These are phyloP conservation scores for Trematomus loennbergii DNA, from an alignment of 2,113 vertebrate species.

Conservation along the genomic window DNA sequence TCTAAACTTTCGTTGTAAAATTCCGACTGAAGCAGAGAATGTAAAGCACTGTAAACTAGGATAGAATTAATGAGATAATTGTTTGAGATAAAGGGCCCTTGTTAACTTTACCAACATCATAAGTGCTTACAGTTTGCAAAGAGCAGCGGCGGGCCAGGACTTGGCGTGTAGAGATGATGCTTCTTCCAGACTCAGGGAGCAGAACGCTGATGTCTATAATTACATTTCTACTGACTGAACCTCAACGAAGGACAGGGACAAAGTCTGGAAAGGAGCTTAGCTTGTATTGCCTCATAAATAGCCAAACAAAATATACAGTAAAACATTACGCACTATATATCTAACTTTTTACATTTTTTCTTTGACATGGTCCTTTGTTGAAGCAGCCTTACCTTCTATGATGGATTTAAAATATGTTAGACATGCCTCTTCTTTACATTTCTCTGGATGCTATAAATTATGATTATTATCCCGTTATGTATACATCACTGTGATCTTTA, in stretches of 20 bases:
- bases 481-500: not conserved
- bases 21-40: not conserved
- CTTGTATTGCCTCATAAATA: not conserved
- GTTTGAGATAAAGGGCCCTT: not conserved
- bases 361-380: not conserved
- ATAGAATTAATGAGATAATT: not conserved
- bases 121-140: not conserved
- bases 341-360: not conserved
- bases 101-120: not conserved
- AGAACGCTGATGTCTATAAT: conserved; percentile 14
- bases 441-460: not conserved
- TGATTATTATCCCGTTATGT: not conserved
- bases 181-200: conserved; percentile 48
- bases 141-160: not conserved
- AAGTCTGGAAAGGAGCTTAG: not conserved
- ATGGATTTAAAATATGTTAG: not conserved
- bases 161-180: conserved; percentile 35
- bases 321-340: not conserved
- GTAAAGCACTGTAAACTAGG: too few relatives aligned
- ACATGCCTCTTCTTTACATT: not conserved
- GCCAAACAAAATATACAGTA: not conserved
- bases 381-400: not conserved
- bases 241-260: not conserved
- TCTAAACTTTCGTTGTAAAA: not conserved
- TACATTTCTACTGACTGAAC: conserved; percentile 45